Conservation (phyloP, 1,140 invertebrate species). For the Acromyrmex charruanus region DNA sequence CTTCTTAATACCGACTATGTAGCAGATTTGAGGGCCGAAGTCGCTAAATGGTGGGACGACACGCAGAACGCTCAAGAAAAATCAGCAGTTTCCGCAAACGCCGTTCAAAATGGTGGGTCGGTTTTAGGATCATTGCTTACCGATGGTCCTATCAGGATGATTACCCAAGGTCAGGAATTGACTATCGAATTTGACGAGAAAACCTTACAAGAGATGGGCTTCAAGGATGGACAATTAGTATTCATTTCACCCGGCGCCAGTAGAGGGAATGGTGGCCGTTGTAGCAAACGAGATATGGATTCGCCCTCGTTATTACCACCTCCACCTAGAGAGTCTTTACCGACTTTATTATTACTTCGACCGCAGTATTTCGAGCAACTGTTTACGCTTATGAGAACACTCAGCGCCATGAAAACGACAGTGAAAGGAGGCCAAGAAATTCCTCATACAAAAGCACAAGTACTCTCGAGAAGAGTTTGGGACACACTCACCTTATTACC, state of each 20-base stretch:
- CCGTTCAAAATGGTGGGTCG: slow-evolving; percentile 74
- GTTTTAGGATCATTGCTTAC: slow-evolving; percentile 89
- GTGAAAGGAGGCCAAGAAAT: slow-evolving; percentile 91
- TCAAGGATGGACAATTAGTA: slow-evolving; percentile 96
- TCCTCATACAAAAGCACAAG: slow-evolving; percentile 95
- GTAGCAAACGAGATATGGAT: slow-evolving; percentile 90
- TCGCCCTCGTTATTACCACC: slow-evolving; percentile 92
- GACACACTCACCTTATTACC: slow-evolving; percentile 97
- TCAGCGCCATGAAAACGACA: slow-evolving; percentile 93
- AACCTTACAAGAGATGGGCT: slow-evolving; percentile 94
- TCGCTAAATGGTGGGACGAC: slow-evolving; percentile 96
- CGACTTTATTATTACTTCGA: slow-evolving; percentile 93
- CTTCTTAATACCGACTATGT: slow-evolving; percentile 94
- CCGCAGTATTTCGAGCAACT: slow-evolving; percentile 96
- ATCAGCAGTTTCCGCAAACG: slow-evolving; percentile 59
- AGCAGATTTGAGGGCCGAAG: slow-evolving; percentile 96
- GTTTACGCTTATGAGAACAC: slow-evolving; percentile 95
- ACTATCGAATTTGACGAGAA: slow-evolving; percentile 98
- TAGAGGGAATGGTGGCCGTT: slow-evolving; percentile 88
- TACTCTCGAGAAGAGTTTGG: slow-evolving; percentile 96
- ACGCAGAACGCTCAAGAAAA: slow-evolving; percentile 81
- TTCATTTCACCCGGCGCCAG: slow-evolving; percentile 95
- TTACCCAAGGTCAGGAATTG: slow-evolving; percentile 97
- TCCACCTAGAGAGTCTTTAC: slow-evolving; percentile 93
- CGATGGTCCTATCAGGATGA: slow-evolving; percentile 95